phyloP scores from a whole-genome alignment of 2,113 vertebrate genomes.

The Panthera uncia region DNA sequence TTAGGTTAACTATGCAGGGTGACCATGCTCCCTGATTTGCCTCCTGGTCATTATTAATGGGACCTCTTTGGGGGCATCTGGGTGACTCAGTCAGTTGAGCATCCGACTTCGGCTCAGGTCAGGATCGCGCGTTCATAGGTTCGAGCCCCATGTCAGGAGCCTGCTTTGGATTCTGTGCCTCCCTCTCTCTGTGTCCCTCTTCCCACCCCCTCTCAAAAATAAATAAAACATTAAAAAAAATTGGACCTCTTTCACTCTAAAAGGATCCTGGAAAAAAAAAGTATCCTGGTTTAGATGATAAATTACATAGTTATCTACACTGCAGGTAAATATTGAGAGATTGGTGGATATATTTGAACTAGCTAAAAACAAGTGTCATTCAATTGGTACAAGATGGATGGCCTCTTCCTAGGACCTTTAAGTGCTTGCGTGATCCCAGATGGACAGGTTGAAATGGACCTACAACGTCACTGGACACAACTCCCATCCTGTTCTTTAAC shows the following conservation, averaged over 20 bases:
- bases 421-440: not conserved
- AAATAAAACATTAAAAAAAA: too few relatives aligned
- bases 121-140: too few relatives aligned
- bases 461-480: too few relatives aligned
- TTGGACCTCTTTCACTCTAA: not conserved
- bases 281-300: not conserved
- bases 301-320: not conserved
- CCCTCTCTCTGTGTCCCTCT: too few relatives aligned
- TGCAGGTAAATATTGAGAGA: not conserved
- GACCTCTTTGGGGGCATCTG: not conserved
- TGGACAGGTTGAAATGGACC: not conserved
- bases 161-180: too few relatives aligned
- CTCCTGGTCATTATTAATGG: not conserved
- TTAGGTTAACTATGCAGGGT: rapidly evolving
- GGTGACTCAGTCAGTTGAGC: too few relatives aligned
- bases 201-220: too few relatives aligned
- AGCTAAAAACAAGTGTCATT: not conserved
- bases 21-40: not conserved
- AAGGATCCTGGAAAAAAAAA: not conserved
- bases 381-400: not conserved
- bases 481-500: not conserved
- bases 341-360: not conserved
- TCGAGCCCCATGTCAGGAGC: too few relatives aligned
- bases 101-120: too few relatives aligned
- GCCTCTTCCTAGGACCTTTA: not conserved